These are phyloP conservation scores for Neodon shergylaensis DNA, from an alignment of 2,113 vertebrate species.

Conservation along the genomic window DNA sequence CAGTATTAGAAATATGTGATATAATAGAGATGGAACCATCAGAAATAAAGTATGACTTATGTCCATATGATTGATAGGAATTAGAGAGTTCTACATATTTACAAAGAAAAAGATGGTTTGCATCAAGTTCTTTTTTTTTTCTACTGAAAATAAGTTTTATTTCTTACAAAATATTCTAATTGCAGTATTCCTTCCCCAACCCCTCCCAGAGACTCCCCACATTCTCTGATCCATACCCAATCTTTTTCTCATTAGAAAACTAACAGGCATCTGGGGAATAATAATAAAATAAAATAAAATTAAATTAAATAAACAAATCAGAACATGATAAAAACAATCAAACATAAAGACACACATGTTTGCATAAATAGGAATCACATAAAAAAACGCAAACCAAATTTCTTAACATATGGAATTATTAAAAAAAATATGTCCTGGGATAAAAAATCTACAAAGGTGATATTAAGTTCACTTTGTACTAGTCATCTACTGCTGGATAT, in stretches of 20 bases:
- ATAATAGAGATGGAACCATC: background rate
- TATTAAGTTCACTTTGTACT: background rate
- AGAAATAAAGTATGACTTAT: background rate
- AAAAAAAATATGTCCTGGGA: background rate
- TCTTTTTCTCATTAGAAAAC: background rate
- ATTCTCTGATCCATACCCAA: background rate
- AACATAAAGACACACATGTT: background rate
- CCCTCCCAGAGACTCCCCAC: too few species aligned
- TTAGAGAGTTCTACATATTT: conserved; percentile 7
- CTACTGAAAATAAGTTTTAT: background rate
- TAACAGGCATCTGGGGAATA: background rate
- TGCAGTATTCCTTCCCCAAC: background rate
- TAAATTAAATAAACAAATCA: background rate
- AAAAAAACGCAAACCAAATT: background rate
- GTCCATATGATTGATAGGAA: background rate
- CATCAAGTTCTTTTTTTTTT: background rate
- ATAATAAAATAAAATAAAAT: background rate
- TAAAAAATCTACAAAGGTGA: background rate
- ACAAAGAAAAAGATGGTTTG: background rate
- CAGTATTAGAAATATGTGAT: conserved; percentile 1
- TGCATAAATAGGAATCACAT: background rate
- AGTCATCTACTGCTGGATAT: background rate
- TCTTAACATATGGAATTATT: background rate
- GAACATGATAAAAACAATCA: background rate
- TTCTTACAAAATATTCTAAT: background rate